These are phyloP conservation scores for Hemitrygon akajei DNA, from an alignment of 2,797 vertebrate species.

Conservation along the genomic window DNA sequence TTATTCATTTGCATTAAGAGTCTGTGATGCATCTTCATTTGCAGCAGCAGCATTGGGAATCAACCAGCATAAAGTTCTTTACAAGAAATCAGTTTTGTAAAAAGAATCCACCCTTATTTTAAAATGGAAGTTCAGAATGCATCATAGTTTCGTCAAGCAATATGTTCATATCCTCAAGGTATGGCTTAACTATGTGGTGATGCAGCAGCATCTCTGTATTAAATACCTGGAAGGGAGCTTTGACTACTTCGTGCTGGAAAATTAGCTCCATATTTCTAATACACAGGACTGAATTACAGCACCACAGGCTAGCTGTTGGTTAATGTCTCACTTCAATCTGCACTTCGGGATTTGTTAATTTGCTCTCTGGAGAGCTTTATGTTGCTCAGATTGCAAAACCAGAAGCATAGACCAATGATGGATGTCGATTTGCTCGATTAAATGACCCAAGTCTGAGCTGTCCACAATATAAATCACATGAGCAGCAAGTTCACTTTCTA, in stretches of 20 bases:
- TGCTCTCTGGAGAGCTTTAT: constrained; percentile 52
- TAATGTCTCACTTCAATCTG: constrained; percentile 31
- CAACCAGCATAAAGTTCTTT: background rate
- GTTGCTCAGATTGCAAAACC: constrained; percentile 58
- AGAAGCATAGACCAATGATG: constrained; percentile 59
- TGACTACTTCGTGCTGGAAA: constrained; percentile 1
- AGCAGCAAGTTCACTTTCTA: constrained; percentile 18
- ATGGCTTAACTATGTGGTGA: background rate
- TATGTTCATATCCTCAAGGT: background rate
- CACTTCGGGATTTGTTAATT: constrained; percentile 52
- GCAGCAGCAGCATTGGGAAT: background rate
- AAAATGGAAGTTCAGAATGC: background rate
- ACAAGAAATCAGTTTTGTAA: background rate
- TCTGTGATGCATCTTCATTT: background rate
- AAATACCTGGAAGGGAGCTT: constrained; percentile 5
- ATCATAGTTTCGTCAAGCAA: background rate
- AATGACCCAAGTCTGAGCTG: constrained; percentile 51
- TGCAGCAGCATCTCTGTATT: background rate
- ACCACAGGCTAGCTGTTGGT: background rate
- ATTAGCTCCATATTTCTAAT: constrained; percentile 18
- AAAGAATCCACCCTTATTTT: background rate
- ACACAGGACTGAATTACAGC: constrained; percentile 6
- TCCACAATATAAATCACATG: constrained; percentile 50
- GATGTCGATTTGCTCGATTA: constrained; percentile 61
- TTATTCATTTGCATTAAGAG: background rate